Conservation (phyloP, 2,888 invertebrate genomes). For the Cryptophagus acutangulus region DNA sequence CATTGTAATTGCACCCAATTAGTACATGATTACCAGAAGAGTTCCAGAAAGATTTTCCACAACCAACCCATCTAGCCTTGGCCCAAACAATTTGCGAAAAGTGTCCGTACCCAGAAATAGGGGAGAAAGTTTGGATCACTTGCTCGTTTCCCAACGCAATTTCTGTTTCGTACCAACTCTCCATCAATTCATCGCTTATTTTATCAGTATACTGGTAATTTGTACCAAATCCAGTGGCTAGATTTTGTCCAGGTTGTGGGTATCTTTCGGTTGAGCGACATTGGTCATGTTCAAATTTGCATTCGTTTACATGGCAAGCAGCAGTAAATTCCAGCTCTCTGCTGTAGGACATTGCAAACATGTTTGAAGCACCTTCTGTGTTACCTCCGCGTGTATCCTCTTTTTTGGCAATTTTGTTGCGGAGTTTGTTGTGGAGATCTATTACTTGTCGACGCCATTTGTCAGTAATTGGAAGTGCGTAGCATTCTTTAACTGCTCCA, state of each 20-base stretch:
- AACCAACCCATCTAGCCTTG: not conserved
- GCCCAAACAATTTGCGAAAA: slow-evolving; percentile 7
- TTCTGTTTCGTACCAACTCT: not conserved
- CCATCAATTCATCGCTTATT: not conserved
- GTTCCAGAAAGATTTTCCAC: not conserved
- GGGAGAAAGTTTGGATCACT: not conserved
- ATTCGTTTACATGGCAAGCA: slow-evolving; percentile 5
- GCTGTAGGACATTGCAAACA: slow-evolving; percentile 10
- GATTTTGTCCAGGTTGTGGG: slow-evolving; percentile 8
- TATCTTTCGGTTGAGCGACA: slow-evolving; percentile 8
- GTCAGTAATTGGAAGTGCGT: not conserved
- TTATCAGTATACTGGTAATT: not conserved
- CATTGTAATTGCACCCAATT: slow-evolving; percentile 3
- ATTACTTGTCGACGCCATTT: not conserved
- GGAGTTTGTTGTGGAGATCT: not conserved
- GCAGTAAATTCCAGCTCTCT: slow-evolving; percentile 9
- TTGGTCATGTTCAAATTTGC: slow-evolving; percentile 7
- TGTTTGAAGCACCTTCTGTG: slow-evolving; percentile 8
- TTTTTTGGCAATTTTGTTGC: slow-evolving; percentile 3
- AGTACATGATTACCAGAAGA: not conserved
- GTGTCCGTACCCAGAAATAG: not conserved
- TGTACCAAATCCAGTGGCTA: not conserved
- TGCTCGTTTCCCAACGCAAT: not conserved
- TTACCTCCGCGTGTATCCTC: not conserved
- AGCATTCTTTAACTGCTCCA: not conserved